Evolutionary conservation across 2,888 invertebrate species (phyloP).

Genomic region (Limnephilus auricula): DNA sequence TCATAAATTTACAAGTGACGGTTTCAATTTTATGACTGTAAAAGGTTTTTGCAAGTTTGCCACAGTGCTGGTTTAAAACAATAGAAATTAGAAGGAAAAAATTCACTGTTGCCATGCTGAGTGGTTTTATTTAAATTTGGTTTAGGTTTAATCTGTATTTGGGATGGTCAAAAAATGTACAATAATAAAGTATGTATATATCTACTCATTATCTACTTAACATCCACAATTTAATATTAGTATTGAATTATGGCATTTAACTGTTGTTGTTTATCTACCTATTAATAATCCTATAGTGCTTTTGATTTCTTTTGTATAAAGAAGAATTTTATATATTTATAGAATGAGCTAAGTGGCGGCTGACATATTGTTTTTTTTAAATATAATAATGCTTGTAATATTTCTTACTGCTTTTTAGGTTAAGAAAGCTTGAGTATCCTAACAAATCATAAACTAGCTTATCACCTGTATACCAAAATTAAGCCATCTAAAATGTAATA

Average conservation of each 20-base stretch:
- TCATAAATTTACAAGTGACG: not conserved
- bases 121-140: not conserved
- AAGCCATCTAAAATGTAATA: not conserved
- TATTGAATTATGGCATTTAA: not conserved
- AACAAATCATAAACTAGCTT: too few relatives aligned
- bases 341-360: not conserved
- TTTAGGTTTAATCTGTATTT: not conserved
- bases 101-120: not conserved
- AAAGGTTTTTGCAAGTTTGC: not conserved
- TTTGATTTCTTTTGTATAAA: not conserved
- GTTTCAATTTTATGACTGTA: not conserved
- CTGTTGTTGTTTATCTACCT: not conserved
- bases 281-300: not conserved
- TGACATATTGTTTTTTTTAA: not conserved
- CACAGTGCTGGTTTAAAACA: not conserved
- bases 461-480: not conserved
- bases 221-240: too few relatives aligned
- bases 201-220: too few relatives aligned
- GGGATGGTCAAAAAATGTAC: constrained; percentile 11
- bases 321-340: too few relatives aligned
- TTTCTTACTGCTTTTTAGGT: not conserved
- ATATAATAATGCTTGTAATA: not conserved
- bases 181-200: not conserved
- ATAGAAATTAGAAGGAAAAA: not conserved
- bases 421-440: not conserved